Evolutionary conservation across 2,888 invertebrate species (phyloP), one percentile per base, ranked within the genome.

Genomic region (Pantelozetes paolii): DNA sequence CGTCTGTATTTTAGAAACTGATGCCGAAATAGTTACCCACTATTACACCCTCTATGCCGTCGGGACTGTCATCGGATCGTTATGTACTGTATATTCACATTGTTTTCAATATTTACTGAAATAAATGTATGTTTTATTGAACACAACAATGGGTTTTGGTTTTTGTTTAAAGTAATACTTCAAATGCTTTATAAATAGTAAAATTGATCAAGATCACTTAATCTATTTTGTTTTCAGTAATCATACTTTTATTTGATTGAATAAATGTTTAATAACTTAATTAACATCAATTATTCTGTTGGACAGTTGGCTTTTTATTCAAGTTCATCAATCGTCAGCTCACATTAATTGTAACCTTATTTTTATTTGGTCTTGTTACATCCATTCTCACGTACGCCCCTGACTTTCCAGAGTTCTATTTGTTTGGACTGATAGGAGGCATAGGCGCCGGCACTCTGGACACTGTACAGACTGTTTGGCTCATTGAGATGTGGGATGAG

Each of bases 241-340:
- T n/a, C n/a, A n/a, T n/a, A n/a, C n/a, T n/a, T n/a, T n/a, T n/a
- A n/a, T n/a, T n/a, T n/a, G n/a, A n/a, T n/a, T n/a, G n/a, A n/a
- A n/a, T n/a, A n/a, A n/a, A n/a, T n/a, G n/a, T n/a, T n/a, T n/a
- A n/a, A n/a, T n/a, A n/a, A n/a, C n/a, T n/a, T n/a, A n/a, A n/a
- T n/a, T n/a, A n/a, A n/a, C n/a, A n/a, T n/a, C n/a, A n/a, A n/a
- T n/a, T n/a, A n/a, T n/a, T n/a, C n/a, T n/a, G n/a, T n/a, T n/a
- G 8, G 23, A 36, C 32, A 40, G 69, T 69, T 26, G 69, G 69
- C 26, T 69, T 69, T 45, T 26, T 69, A 26, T 69, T 69, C 45
- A 69, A 69, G 28, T 69, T 45, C 26, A 23, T 69, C 42, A 69
- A 69, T 23, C 69, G 69, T 15, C 69, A 69, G 18, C 45, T 69